Evolutionary conservation across 2,797 vertebrate species (phyloP).

Genomic region (Malurus splendens): DNA sequence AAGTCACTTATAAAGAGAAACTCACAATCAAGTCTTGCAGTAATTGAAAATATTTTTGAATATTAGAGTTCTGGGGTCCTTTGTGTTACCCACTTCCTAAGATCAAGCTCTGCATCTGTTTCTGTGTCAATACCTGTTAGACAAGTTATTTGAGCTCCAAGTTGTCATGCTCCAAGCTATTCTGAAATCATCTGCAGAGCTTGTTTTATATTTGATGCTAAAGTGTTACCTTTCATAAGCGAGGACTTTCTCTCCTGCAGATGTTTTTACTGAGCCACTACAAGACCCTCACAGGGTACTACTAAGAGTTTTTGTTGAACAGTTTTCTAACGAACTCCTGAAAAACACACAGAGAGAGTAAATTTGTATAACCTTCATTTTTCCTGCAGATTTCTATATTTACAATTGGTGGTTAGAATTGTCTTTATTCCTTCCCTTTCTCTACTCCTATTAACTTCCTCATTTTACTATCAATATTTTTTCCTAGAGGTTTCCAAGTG

Average conservation of each 20-base stretch:
- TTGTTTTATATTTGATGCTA: background rate
- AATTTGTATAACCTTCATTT: background rate
- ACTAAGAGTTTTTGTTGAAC: background rate
- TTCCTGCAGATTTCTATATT: background rate
- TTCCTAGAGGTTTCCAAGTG: background rate
- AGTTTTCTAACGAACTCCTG: background rate
- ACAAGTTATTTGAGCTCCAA: background rate
- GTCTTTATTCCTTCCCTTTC: background rate
- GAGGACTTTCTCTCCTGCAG: background rate
- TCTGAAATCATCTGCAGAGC: background rate
- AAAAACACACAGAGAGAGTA: background rate
- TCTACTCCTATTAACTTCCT: background rate
- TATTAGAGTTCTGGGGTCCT: background rate
- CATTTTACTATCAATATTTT: background rate
- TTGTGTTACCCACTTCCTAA: background rate
- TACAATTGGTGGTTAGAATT: background rate
- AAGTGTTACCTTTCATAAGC: background rate
- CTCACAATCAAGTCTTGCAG: background rate
- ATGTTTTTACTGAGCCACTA: background rate
- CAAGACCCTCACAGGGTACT: background rate
- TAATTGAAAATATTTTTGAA: background rate
- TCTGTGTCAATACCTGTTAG: background rate
- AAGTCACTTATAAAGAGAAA: background rate
- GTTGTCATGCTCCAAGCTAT: background rate
- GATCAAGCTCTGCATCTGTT: background rate